These are phyloP conservation scores for Salmo trutta DNA, from an alignment of 2,797 vertebrate genomes.

Conservation along the genomic window DNA sequence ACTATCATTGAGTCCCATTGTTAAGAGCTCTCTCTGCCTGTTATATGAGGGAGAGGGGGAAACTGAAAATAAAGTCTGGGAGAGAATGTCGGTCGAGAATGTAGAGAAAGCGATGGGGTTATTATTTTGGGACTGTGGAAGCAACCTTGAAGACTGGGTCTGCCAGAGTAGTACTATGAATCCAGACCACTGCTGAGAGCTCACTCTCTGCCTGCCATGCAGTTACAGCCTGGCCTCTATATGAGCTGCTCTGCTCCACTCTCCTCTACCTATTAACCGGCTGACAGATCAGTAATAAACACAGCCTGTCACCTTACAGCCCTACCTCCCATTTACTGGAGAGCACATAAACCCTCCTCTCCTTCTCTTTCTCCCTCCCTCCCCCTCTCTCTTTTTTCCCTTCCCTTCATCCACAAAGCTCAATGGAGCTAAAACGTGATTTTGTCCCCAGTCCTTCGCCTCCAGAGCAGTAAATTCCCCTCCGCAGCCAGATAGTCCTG, in stretches of 20 bases:
- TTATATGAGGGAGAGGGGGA: background rate
- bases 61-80: background rate
- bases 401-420: slow-evolving; percentile 68
- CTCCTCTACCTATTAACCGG: slow-evolving; percentile 77
- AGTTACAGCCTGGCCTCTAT: background rate
- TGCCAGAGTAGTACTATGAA: background rate
- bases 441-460: slow-evolving; percentile 66
- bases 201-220: background rate
- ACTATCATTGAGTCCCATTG: background rate
- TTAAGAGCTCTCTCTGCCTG: background rate
- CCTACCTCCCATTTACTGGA: slow-evolving; percentile 79
- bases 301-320: slow-evolving; percentile 83
- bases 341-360: slow-evolving; percentile 71
- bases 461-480: slow-evolving; percentile 72
- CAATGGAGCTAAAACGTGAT: slow-evolving; percentile 80
- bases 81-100: background rate
- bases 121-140: background rate
- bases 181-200: background rate
- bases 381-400: slow-evolving; percentile 45
- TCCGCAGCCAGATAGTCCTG: slow-evolving; percentile 74
- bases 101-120: background rate
- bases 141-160: background rate
- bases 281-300: slow-evolving; percentile 86
- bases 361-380: slow-evolving; percentile 47
- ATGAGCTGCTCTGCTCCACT: slow-evolving; percentile 56